Evolutionary conservation across 2,797 vertebrate genomes (phyloP), one percentile per base, ranked within the genome.

Genomic region (Sebastiscus albofasciatus): DNA sequence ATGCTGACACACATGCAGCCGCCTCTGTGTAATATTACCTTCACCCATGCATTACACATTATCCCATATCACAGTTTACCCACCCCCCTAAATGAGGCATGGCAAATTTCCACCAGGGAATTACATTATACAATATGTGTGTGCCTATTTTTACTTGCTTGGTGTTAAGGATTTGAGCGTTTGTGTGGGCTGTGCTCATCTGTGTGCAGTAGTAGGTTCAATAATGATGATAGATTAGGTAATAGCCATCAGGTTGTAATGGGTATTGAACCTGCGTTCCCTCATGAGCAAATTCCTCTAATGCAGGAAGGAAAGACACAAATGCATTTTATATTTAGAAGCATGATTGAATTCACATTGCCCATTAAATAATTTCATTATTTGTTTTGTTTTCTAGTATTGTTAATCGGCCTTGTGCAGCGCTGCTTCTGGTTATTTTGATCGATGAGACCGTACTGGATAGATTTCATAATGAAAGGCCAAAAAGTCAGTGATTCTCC

Each of bases 201-300:
- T 5, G 27, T 65, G 31, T 66, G 56, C 46, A 87, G 59, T 77
- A 62, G 68, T 67, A 59, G 20, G 66, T 73, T 72, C 59, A 64
- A 29, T 85, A 87, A 81, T 79, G 73, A 85, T 80, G 77, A 91
- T 89, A 36, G 29, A 93, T 88, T 83, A 76, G 73, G 70, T 82
- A 75, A 82, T 84, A 75, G 42, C 54, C 69, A 68, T 82, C 68
- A 29, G 70, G 77, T 84, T 72, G 60, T 86, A 82, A 88, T 82
- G 77, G 55, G 36, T 85, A 86, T 90, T 80, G 84, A 90, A 82
- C 69, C 39, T 77, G 36, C 4, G 54, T 62, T 76, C 82, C 66
- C 52, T 79, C 67, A 54, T 39, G 67, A 82, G 69, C 58, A 61
- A 75, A 75, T 83, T 86, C 85, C 64, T 89, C 56, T 80, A 77